Evolutionary conservation across 2,113 vertebrate genomes (phyloP), one percentile per base, ranked within the genome.

Genomic region (Gavialis gangeticus): DNA sequence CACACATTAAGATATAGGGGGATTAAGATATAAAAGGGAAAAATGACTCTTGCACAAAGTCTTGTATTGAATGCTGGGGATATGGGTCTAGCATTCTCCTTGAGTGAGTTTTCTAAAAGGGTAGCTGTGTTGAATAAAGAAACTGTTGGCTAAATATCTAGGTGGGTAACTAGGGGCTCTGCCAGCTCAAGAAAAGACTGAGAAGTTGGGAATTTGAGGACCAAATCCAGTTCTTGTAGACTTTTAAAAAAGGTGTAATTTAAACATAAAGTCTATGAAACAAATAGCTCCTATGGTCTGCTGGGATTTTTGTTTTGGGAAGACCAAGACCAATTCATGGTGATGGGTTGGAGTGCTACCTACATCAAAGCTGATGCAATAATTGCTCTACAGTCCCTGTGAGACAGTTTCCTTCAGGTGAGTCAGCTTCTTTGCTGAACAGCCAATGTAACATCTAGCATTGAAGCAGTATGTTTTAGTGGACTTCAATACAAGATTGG

Each of bases 351-450:
- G 63, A 24, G 88, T 78, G 24, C 59, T 89, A 82, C 67, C 83
- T 86, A 78, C 58, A 17, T 5, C 15, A 4, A 25, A 71, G 59
- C 54, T 76, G 71, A 64, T 91, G 79, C 37, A 37, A 37, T 37
- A 37, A 37, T 37, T 37, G 37, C 37, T 37, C 37, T 46, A 46
- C 62, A 86, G 18, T 18, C 67, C 24, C 6, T 91, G 8, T 79
- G 60, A 93, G 76, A 85, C 88, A 81, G 69, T 75, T 75, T 28
- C 4, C 58, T 64, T 64, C 83, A 87, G 79, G 78, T 82, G 87
- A 92, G 69, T 62, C 54, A 84, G 75, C 59, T 84, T 67, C 87
- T 18, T 94, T 86, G 79, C 69, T 91, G 71, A 82, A 76, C 77
- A 95, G 90, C 56, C 57, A n/a, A 4, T 13, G 54, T 84, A 37